Evolutionary conservation across 2,797 vertebrate species (phyloP).

Genomic region (Typhlichthys eigenmanni): DNA sequence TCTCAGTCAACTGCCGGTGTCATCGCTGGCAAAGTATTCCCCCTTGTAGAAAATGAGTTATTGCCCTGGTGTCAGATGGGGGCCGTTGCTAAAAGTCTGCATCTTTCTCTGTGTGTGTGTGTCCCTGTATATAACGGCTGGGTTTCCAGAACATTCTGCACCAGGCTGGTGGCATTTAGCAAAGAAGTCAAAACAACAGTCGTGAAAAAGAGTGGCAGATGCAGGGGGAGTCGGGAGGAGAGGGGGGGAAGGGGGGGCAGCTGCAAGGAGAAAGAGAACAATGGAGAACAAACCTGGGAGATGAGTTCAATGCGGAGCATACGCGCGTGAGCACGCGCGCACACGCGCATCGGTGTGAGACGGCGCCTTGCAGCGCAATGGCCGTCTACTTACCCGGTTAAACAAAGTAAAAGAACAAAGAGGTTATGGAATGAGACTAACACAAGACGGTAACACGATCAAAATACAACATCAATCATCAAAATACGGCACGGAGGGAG

Average conservation of each 20-base stretch:
- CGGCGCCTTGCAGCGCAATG: no score
- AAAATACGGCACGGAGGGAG: neutral
- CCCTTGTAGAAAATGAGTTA: no score
- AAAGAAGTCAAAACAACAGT: constrained; percentile 1
- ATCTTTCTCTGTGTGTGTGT: neutral
- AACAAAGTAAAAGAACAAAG: no score
- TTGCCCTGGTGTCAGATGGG: no score
- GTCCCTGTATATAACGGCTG: neutral
- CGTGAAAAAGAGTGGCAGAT: neutral
- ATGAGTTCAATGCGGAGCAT: neutral
- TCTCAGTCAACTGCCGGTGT: no score
- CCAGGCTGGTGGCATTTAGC: constrained; percentile 14
- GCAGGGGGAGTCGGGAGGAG: neutral
- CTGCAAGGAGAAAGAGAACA: neutral
- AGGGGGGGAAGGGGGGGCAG: neutral
- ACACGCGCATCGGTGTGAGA: neutral
- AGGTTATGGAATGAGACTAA: no score
- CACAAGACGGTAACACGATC: constrained; percentile 1
- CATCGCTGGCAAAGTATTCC: no score
- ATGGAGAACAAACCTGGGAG: neutral
- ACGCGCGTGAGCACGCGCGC: no score
- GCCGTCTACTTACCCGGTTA: no score
- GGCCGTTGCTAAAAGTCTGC: neutral
- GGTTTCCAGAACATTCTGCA: constrained; percentile 1
- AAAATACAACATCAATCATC: neutral